Evolutionary conservation across 2,888 invertebrate genomes (phyloP).

Genomic region (Archips crataeganus): DNA sequence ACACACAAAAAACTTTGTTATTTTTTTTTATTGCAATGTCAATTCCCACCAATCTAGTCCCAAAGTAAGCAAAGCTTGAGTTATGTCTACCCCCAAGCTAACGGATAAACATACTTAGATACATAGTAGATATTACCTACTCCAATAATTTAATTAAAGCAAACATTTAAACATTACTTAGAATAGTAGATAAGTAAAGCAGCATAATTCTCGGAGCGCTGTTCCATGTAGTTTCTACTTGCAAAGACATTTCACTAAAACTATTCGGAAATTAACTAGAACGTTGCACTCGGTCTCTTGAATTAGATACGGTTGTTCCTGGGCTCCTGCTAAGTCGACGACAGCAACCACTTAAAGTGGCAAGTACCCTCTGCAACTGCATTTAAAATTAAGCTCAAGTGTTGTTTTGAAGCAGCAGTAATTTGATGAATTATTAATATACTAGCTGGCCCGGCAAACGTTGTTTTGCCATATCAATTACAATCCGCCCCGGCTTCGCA

Average conservation of each 20-base stretch:
- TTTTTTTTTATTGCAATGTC: too few species aligned
- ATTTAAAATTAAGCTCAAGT: neutral
- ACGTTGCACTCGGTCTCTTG: neutral
- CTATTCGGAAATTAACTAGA: constrained; percentile 41
- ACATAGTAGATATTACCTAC: too few species aligned
- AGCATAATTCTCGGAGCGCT: constrained; percentile 8
- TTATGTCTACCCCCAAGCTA: too few species aligned
- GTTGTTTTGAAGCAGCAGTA: neutral
- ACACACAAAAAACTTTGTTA: too few species aligned
- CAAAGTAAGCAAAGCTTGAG: too few species aligned
- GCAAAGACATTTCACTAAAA: constrained; percentile 34
- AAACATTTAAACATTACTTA: neutral
- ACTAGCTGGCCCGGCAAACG: too few species aligned
- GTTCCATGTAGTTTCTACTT: constrained; percentile 20
- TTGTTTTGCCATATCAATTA: too few species aligned
- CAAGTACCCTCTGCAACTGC: neutral
- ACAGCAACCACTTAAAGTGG: neutral
- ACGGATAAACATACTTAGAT: too few species aligned
- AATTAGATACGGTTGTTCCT: constrained; percentile 28
- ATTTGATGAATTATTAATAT: too few species aligned
- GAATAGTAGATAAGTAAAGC: neutral
- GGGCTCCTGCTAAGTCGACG: constrained; percentile 9
- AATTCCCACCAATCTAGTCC: too few species aligned
- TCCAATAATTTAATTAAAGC: too few species aligned
- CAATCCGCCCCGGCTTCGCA: too few species aligned